Evolutionary conservation across 2,113 vertebrate species (phyloP).

Genomic region (Nipponia nippon): DNA sequence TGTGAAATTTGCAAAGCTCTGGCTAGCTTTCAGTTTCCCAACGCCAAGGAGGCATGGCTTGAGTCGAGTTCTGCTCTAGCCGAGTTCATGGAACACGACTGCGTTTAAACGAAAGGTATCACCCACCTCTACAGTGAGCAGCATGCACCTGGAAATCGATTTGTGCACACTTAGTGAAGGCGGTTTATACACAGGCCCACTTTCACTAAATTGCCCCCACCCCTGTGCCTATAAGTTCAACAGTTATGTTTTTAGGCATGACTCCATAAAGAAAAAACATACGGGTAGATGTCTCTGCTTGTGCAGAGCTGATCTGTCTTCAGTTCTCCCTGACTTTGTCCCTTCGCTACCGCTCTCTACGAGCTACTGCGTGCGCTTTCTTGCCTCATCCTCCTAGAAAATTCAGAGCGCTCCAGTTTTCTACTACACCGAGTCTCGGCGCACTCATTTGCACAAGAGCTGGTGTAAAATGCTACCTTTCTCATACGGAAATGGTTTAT

Average conservation of each 20-base stretch:
- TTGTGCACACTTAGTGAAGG: neutral
- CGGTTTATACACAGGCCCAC: neutral
- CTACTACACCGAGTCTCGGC: neutral
- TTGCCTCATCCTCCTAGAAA: neutral
- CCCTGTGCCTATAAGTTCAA: neutral
- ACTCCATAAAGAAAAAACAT: neutral
- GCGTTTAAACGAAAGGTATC: neutral
- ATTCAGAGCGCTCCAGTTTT: neutral
- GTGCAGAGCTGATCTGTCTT: neutral
- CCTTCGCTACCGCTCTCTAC: neutral
- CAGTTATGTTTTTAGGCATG: neutral
- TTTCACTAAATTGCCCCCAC: too few species aligned
- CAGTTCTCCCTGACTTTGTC: neutral
- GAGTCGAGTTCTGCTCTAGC: neutral
- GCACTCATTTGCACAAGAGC: neutral
- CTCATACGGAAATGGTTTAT: neutral
- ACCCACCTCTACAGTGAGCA: neutral
- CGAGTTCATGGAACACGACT: fast-evolving
- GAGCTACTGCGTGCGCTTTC: fast-evolving
- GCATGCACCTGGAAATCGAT: neutral
- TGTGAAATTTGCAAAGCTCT: neutral
- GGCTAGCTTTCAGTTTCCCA: neutral
- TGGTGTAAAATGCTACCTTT: neutral
- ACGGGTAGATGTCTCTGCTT: neutral
- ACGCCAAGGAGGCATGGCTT: neutral